Evolutionary conservation across 2,888 invertebrate genomes (phyloP), one percentile per base, ranked within the genome.

Genomic region (Nomada ruficornis): DNA sequence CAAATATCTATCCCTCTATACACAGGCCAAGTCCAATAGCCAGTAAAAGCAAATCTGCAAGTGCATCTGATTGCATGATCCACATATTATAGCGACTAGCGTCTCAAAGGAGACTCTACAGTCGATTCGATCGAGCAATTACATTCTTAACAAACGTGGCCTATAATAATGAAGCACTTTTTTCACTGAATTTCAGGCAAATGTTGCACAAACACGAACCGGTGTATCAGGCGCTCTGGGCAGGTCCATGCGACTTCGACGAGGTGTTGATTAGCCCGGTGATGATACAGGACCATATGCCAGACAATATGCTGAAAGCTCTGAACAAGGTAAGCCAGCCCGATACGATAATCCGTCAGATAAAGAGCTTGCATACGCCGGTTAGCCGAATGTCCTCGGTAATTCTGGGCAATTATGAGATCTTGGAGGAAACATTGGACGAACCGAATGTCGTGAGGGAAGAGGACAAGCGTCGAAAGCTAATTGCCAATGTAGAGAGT

Each of bases 271-370:
- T 98, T 85, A 98, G 98, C 42, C 98, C 98, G 0, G 97, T 97
- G 69, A 98, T 98, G 98, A 95, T 98, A 82, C 97, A 97, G 94
- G 98, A 98, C 94, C 98, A 98, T 93, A 98, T 98, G 98, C 98
- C 98, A 47, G 97, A 98, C 92, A 96, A 96, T 93, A 97, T 98
- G 78, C 94, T 98, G 88, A 96, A 97, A 84, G 98, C 97, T 44
- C 95, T 98, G 83, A 96, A 97, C 94, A 97, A 97, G 97, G 98
- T 98, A 96, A 94, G 95, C 88, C 76, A 81, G 82, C 57, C 52
- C 75, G 84, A 69, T 78, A 62, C 75, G 82, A 81, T 75, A 78
- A 60, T 74, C 57, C 79, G 82, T 57, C 76, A 86, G 76, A 78
- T 85, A 76, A 88, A 81, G 80, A 85, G 85, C 74, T 77, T 84